Conservation (phyloP, 2,888 invertebrate genomes). For the Suillia variegata region DNA sequence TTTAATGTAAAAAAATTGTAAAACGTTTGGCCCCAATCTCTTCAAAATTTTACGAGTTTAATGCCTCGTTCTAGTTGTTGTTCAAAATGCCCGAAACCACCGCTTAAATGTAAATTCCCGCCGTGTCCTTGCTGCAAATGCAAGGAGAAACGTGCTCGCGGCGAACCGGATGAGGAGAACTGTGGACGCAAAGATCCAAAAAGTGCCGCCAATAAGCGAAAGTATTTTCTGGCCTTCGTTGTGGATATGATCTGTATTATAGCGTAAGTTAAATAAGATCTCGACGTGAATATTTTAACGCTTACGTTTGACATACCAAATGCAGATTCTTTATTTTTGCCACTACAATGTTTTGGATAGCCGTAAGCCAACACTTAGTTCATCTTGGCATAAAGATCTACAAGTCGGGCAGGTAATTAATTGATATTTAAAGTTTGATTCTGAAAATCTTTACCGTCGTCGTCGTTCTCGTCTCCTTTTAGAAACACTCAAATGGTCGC, state of each 20-base stretch:
- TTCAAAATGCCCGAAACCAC: too few relatives aligned
- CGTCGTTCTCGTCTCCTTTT: neutral
- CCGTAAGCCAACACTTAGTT: conserved; percentile 34
- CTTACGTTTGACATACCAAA: too few relatives aligned
- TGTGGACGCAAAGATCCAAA: neutral
- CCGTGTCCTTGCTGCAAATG: conserved; percentile 41
- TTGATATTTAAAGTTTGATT: neutral
- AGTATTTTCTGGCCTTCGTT: neutral
- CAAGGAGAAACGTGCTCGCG: conserved; percentile 9
- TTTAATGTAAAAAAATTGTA: too few relatives aligned
- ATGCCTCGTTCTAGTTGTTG: too few relatives aligned
- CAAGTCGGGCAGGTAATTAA: conserved; percentile 27
- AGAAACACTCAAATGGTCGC: conserved; percentile 23
- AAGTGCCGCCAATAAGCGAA: neutral
- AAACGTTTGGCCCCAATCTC: too few relatives aligned
- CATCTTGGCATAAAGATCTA: conserved; percentile 24
- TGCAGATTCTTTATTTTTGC: conserved; percentile 44
- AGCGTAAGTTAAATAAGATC: conserved; percentile 24
- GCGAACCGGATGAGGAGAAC: neutral
- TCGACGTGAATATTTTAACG: too few relatives aligned
- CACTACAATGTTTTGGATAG: conserved; percentile 45
- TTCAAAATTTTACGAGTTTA: too few relatives aligned
- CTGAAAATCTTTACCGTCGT: neutral
- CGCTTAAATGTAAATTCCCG: conserved; percentile 20
- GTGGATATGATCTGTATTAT: conserved; percentile 27